Percentiles rank a stretch among this genome's conserved stretches.
phyloP scores from a whole-genome alignment of 2,888 invertebrate species.

The Crioceris asparagi region DNA sequence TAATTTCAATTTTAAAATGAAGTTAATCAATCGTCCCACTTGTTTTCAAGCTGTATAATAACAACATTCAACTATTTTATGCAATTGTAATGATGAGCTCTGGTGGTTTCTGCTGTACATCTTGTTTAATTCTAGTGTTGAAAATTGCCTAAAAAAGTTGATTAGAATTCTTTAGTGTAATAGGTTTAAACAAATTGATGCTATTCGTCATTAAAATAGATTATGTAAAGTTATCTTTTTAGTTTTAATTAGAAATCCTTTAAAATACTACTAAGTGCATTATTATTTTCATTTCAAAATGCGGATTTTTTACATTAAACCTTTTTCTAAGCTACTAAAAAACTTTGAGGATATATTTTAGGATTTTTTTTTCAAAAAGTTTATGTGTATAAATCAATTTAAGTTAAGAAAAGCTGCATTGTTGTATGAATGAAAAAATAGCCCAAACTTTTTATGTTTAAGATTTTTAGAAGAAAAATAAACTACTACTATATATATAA shows the following conservation, averaged over 20 bases:
- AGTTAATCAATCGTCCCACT: no score
- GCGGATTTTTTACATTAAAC: conserved; percentile 29
- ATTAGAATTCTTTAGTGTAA: conserved; percentile 21
- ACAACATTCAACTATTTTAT: conserved; percentile 6
- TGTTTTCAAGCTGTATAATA: no score
- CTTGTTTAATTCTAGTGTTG: conserved; percentile 3
- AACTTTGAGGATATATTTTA: conserved; percentile 24
- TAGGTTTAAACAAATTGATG: conserved; percentile 27
- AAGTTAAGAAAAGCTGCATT: conserved; percentile 32
- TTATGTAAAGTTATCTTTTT: conserved; percentile 31
- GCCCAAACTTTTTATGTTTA: conserved; percentile 36
- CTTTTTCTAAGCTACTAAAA: conserved; percentile 18
- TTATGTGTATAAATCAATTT: conserved; percentile 22
- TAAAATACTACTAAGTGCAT: conserved; percentile 35
- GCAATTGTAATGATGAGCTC: conserved; percentile 6
- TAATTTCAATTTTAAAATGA: no score
- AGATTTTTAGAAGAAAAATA: conserved; percentile 31
- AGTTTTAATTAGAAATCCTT: conserved; percentile 28
- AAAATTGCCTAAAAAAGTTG: conserved; percentile 11
- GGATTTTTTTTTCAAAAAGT: conserved; percentile 16
- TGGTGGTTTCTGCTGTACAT: conserved; percentile 9
- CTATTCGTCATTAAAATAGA: no score
- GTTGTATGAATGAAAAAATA: conserved; percentile 29
- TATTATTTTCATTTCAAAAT: conserved; percentile 19
- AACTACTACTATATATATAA: conserved; percentile 30